A percentile compares a stretch with the other conserved stretches of the same genome.
These are phyloP conservation scores for Ochropacha duplaris DNA, from an alignment of 2,888 invertebrate species.

Conservation along the genomic window DNA sequence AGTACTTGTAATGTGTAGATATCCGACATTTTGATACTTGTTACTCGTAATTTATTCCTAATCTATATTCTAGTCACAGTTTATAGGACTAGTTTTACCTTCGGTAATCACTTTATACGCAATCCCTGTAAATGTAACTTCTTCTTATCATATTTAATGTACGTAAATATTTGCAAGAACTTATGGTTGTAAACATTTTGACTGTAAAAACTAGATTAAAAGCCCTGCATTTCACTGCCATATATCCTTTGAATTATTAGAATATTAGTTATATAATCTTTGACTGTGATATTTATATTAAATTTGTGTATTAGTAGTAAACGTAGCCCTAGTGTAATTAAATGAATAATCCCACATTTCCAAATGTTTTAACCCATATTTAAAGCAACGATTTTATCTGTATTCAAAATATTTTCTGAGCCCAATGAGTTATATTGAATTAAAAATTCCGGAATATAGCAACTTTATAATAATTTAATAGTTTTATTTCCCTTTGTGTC, in stretches of 20 bases:
- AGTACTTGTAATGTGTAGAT: slow-evolving; percentile 60
- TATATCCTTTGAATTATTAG: slow-evolving; percentile 67
- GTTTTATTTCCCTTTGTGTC: slow-evolving; percentile 45
- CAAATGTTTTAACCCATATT: slow-evolving; percentile 34
- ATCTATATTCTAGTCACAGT: slow-evolving; percentile 77
- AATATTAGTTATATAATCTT: slow-evolving; percentile 76
- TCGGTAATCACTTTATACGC: slow-evolving; percentile 40
- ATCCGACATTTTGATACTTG: slow-evolving; percentile 57
- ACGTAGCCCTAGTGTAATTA: slow-evolving; percentile 48
- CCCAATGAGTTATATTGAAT: slow-evolving; percentile 59
- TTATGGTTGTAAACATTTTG: slow-evolving; percentile 51
- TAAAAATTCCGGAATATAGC: slow-evolving; percentile 61
- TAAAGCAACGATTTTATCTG: slow-evolving; percentile 37
- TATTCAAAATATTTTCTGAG: slow-evolving; percentile 68
- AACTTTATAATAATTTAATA: slow-evolving; percentile 49
- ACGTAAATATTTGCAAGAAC: slow-evolving; percentile 38
- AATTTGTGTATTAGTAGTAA: slow-evolving; percentile 76
- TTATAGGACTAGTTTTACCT: slow-evolving; percentile 73
- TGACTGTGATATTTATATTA: slow-evolving; percentile 83
- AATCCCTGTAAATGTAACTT: slow-evolving; percentile 20
- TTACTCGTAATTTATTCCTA: slow-evolving; percentile 75
- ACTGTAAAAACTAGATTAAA: slow-evolving; percentile 46
- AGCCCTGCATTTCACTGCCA: slow-evolving; percentile 75
- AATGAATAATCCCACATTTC: slow-evolving; percentile 31
- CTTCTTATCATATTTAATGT: slow-evolving; percentile 16